Evolutionary conservation across 2,888 invertebrate genomes (phyloP), one percentile per base, ranked within the genome.

Genomic region (Dioctria rufipes): DNA sequence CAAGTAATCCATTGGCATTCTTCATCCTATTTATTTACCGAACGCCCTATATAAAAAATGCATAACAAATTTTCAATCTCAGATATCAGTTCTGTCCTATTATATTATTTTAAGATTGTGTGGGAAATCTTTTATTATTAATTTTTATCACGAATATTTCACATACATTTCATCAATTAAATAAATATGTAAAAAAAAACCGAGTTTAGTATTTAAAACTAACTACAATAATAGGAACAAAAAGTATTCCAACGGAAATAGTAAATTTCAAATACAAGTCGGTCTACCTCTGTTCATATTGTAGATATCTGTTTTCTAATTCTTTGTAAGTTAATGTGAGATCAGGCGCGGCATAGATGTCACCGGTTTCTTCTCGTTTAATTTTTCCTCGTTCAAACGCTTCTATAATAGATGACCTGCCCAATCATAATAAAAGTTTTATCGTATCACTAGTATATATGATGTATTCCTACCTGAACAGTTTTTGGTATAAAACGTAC

Each of bases 401-500:
- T 89, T 95, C 95, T 82, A 91, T 91, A 84, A 95, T 95, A 84
- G 94, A 94, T 39, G 93, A 91, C 85, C 95, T 95, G 88, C 25
- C 1, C 5, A 66, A 49, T 63, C 9, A 13, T 25, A 25, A 8
- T 43, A 77, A 77, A 73, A 13, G 5, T 51, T 49, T 49, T 25
- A 25, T 65, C 37, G 8, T 5, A 58, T 3, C n/a, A 60, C 9
- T 46, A 9, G 5, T 46, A 13, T 71, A 6, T 54, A 13, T 37
- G 8, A 43, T n/a, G 69, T 51, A 79, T 8, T 83, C 77, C 84
- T 90, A 97, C 97, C 97, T 94, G 90, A 98, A 98, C 39, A 94
- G 90, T 85, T 94, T 94, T 87, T 96, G 95, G 87, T 97, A 94
- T 85, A 96, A 92, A 75, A 98, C 91, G 87, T 97, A 97, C 0